Evolutionary conservation across 2,113 vertebrate species (phyloP).

Genomic region (Mirounga angustirostris): DNA sequence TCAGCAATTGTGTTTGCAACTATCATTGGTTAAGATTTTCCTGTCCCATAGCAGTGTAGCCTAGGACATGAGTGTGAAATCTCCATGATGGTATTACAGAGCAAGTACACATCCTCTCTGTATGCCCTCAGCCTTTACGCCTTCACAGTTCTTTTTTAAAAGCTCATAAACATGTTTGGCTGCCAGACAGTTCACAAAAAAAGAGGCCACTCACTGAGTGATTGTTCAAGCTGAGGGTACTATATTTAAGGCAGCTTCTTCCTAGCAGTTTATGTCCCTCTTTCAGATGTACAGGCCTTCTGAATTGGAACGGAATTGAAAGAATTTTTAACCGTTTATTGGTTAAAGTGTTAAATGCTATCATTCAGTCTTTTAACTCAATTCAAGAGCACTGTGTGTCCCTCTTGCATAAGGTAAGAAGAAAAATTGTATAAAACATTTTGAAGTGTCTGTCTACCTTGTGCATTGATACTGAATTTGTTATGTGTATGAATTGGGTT

Average conservation of each 20-base stretch:
- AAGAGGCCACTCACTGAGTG: neutral
- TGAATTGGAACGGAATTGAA: neutral
- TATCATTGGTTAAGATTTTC: neutral
- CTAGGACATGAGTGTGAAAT: neutral
- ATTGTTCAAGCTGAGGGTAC: neutral
- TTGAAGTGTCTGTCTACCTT: neutral
- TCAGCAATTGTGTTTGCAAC: slow-evolving; percentile 15
- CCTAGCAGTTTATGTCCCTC: neutral
- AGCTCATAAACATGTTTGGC: slow-evolving; percentile 61
- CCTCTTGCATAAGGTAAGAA: neutral
- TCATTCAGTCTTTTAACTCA: neutral
- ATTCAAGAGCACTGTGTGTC: neutral
- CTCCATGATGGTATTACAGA: neutral
- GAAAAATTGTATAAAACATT: neutral
- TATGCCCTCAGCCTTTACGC: neutral
- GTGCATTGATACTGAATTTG: neutral
- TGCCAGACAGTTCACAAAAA: slow-evolving; percentile 32
- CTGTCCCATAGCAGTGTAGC: neutral
- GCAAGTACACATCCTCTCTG: neutral
- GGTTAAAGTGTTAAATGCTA: neutral
- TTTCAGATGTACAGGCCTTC: neutral
- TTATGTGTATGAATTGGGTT: neutral
- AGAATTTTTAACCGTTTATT: neutral
- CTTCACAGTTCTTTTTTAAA: slow-evolving; percentile 34
- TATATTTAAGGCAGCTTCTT: neutral